A percentile compares a stretch with the other conserved stretches of the same genome.
phyloP scores from a whole-genome alignment of 2,888 invertebrate genomes.

The Leucophenga maculata region DNA sequence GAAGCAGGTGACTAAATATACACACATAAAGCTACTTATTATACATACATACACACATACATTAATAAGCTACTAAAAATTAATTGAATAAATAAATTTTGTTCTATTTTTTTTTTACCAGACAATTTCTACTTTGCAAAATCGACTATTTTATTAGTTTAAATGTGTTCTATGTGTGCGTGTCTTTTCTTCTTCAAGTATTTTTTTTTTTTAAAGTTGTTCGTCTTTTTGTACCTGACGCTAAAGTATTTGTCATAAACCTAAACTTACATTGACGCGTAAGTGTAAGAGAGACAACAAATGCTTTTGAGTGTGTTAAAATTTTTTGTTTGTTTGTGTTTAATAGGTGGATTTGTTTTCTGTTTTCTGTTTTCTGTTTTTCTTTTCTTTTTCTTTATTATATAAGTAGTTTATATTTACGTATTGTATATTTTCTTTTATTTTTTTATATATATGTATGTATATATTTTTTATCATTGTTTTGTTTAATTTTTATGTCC shows the following conservation, averaged over 20 bases:
- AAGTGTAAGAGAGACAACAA: no score
- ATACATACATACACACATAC: not conserved
- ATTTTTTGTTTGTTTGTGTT: slow-evolving; percentile 6
- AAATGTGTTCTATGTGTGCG: slow-evolving; percentile 18
- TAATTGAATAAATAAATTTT: not conserved
- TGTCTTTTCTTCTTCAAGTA: slow-evolving; percentile 36
- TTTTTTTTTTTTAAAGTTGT: slow-evolving; percentile 5
- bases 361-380: slow-evolving; percentile 22
- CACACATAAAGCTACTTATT: not conserved
- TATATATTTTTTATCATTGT: slow-evolving; percentile 20
- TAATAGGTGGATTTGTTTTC: not conserved
- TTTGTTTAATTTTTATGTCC: slow-evolving; percentile 15
- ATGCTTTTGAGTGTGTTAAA: no score
- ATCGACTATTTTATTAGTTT: slow-evolving; percentile 16
- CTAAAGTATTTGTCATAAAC: no score
- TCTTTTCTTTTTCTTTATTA: not conserved
- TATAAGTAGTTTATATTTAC: slow-evolving; percentile 9
- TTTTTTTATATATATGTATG: slow-evolving; percentile 25
- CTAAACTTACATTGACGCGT: no score
- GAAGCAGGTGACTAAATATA: not conserved
- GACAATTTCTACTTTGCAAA: not conserved
- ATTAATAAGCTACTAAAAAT: not conserved
- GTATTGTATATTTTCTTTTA: slow-evolving; percentile 20
- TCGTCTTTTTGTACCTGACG: slow-evolving; percentile 19
- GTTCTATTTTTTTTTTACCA: not conserved